phyloP scores from a whole-genome alignment of 2,113 vertebrate genomes.

The Mesoclemmys tuberculata region DNA sequence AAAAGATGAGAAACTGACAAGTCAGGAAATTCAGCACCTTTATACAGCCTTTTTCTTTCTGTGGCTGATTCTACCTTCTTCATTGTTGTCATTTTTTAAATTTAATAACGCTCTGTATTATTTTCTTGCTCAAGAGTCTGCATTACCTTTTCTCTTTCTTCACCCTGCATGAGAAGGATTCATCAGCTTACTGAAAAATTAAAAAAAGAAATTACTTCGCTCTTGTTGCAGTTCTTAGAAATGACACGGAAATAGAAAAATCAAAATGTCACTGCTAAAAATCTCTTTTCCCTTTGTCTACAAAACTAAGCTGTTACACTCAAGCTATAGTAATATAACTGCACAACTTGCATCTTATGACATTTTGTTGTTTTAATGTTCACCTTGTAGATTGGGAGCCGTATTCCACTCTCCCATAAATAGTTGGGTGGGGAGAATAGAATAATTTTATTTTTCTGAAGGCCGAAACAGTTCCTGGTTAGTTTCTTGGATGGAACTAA shows the following conservation, averaged over 20 bases:
- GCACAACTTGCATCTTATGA: neutral
- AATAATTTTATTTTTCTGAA: neutral
- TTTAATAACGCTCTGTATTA: neutral
- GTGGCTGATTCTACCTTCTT: neutral
- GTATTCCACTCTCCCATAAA: neutral
- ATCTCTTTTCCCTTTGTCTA: neutral
- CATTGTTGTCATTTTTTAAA: neutral
- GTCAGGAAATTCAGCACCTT: neutral
- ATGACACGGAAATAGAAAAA: neutral
- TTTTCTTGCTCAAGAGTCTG: conserved; percentile 29
- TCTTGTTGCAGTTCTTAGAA: neutral
- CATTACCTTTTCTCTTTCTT: neutral
- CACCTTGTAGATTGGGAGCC: neutral
- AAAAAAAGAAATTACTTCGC: neutral
- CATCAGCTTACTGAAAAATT: neutral
- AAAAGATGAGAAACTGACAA: neutral
- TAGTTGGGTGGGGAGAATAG: neutral
- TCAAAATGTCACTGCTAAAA: neutral
- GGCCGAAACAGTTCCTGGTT: neutral
- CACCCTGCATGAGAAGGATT: neutral
- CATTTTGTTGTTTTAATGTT: neutral
- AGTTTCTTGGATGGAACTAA: neutral
- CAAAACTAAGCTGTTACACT: neutral
- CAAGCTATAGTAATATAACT: neutral
- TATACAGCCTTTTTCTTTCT: neutral